Evolutionary conservation across 2,113 vertebrate genomes (phyloP), one percentile per base, ranked within the genome.

Genomic region (Leptodactylus fuscus): DNA sequence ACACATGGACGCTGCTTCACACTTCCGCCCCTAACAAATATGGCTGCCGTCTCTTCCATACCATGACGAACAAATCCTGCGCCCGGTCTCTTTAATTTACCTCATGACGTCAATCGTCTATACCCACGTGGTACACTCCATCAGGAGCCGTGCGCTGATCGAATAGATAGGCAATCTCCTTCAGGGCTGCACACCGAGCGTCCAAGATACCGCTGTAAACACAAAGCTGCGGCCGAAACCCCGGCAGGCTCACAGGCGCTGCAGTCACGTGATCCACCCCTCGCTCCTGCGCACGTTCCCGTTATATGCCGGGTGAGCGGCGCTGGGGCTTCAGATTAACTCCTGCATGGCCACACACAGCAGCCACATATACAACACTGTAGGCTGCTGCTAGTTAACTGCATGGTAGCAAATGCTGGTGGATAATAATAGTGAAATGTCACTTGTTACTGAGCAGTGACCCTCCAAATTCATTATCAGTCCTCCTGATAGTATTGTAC

Each of bases 121-220:
- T 36, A 53, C 48, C 32, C 69, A 73, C 81, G 81, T 83, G 81
- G 24, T 41, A 15, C 49, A 10, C 62, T 8, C 29, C 11, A 70
- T 22, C 4, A 53, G 62, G 67, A 29, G 62, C 62, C 49, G 41
- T 36, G 32, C 51, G 12, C 12, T 22, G 55, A 85, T 67, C 82
- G 82, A 85, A 5, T 36, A 65, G 82, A 65, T 85, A 36, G 82
- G 82, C 27, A 48, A 46, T 85, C 82, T 1, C 11, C 44, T 22
- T 27, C 46, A 13, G 20, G 82, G 53, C 82, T 85, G 73, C 81
- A 83, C 81, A 8, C 81, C 81, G 81, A 83, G 69, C 36, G 48
- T 36, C 51, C 32, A 7, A 55, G 67, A 58, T 2, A 36, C 29
- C 13, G 38, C 18, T 77, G 41, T 77, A 55, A 76, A 76, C 55